Evolutionary conservation across 2,797 vertebrate species (phyloP), one percentile per base, ranked within the genome.

Genomic region (Moxostoma hubbsi): DNA sequence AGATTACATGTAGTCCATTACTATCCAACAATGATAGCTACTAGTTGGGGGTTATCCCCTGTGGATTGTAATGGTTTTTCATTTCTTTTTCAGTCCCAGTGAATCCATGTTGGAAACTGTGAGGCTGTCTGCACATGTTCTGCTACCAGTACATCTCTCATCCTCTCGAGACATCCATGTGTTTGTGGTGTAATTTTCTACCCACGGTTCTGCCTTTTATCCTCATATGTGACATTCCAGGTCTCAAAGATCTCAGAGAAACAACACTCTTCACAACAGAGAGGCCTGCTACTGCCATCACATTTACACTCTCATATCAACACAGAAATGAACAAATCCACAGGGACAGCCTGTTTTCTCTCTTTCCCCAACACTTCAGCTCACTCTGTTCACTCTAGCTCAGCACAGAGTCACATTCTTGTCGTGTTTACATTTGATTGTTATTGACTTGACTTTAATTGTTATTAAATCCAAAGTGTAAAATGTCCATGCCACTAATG

Each of bases 191-290:
- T 90, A 83, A 82, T 87, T 86, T 83, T 83, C 86, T 83, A 87
- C 89, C 88, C 88, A 84, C 57, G 84, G 88, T 85, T 80, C 81
- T 85, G 86, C 89, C 84, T 85, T 89, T 86, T 86, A 89, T 92
- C 89, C 89, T 92, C 88, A 80, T 88, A 81, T 88, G 90, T 91
- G 89, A 91, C 91, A 92, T 91, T 89, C 89, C 84, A 75, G 84
- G 84, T 88, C 87, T 89, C 90, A 87, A 88, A 84, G 85, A 87
- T 83, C 77, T 85, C 76, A 57, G 70, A 36, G 45, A 73, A 81
- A 84, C 79, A 84, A 69, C 79, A 63, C 80, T 80, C 51, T 68
- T 82, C 72, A 79, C 83, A 89, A 75, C 69, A 79, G 85, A 81
- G 83, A 88, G 81, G 83, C 78, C 84, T 89, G 83, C 68, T 80